phyloP scores from a whole-genome alignment of 2,888 invertebrate genomes.

The Pantelozetes paolii region DNA sequence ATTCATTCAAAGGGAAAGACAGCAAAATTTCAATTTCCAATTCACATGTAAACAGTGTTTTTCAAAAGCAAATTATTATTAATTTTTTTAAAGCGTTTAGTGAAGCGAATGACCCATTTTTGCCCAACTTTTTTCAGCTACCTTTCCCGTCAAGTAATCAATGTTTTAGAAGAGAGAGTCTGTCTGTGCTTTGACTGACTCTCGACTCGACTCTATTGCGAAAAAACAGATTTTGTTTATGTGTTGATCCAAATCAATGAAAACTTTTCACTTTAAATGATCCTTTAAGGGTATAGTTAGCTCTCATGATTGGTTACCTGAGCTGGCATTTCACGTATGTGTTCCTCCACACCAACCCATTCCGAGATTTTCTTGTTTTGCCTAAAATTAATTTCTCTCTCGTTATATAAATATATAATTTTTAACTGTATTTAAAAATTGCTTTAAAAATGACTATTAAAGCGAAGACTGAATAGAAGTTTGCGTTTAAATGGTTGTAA shows the following conservation, averaged over 20 bases:
- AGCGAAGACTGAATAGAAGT: not conserved
- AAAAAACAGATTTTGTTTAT: not conserved
- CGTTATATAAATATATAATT: not conserved
- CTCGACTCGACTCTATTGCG: not conserved
- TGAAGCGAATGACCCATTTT: conserved; percentile 28
- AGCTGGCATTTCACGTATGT: conserved; percentile 1
- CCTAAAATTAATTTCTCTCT: not conserved
- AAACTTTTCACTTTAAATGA: not conserved
- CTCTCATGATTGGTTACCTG: not conserved
- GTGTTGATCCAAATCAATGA: conserved; percentile 20
- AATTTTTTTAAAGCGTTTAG: conserved; percentile 10
- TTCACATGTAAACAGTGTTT: not conserved
- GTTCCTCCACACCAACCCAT: conserved; percentile 2
- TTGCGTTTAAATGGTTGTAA: not conserved
- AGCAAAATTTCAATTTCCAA: not conserved
- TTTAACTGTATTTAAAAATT: not conserved
- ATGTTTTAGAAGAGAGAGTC: not conserved
- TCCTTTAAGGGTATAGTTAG: conserved; percentile 16
- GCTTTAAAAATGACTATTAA: not conserved
- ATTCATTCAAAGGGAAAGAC: not conserved
- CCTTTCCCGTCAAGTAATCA: not conserved
- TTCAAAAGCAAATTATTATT: conserved; percentile 3
- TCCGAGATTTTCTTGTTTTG: not conserved
- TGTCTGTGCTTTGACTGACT: not conserved
- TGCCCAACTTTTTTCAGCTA: not conserved